Evolutionary conservation across 2,113 vertebrate species (phyloP).

Genomic region (Halichoeres trimaculatus): DNA sequence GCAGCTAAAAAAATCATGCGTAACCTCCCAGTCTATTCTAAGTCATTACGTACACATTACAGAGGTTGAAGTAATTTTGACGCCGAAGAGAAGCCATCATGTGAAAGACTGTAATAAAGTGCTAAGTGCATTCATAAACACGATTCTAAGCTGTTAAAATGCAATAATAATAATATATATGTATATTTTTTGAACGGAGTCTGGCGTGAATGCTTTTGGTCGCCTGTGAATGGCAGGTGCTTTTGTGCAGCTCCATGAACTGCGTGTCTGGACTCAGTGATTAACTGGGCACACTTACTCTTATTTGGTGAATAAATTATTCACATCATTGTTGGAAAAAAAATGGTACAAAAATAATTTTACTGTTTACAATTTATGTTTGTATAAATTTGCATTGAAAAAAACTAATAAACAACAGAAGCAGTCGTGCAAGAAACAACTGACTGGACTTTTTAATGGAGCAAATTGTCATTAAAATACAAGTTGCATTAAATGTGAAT

Average conservation of each 20-base stretch:
- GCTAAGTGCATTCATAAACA: neutral
- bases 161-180: neutral
- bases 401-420: too few relatives aligned
- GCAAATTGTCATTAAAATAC: too few relatives aligned
- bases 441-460: too few relatives aligned
- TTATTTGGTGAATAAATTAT: neutral
- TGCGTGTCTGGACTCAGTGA: neutral
- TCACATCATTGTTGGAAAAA: too few relatives aligned
- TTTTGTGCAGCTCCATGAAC: neutral
- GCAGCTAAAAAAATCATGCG: too few relatives aligned
- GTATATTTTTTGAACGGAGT: neutral
- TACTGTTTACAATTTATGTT: too few relatives aligned
- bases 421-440: too few relatives aligned
- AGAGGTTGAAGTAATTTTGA: too few relatives aligned
- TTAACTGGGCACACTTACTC: neutral
- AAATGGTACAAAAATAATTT: too few relatives aligned
- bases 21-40: neutral
- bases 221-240: neutral
- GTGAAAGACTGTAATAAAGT: neutral
- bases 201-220: neutral
- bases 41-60: too few relatives aligned
- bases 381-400: too few relatives aligned
- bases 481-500: too few relatives aligned
- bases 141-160: neutral
- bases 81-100: neutral